phyloP scores from a whole-genome alignment of 92 coral and sea anemone genomes.

The Virgularia gustaviana region DNA sequence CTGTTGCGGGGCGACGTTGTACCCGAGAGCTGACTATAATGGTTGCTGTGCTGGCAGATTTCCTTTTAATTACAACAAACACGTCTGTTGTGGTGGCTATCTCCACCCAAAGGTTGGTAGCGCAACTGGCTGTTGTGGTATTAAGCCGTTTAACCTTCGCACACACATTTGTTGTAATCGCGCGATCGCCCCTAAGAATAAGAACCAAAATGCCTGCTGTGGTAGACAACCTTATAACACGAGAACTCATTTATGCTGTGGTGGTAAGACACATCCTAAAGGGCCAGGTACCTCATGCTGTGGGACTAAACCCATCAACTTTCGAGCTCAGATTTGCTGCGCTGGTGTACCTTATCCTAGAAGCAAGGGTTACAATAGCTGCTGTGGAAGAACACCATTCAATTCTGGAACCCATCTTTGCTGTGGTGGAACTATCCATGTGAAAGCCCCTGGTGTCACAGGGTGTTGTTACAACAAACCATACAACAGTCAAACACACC shows the following conservation, averaged over 20 bases:
- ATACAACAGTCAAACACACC: constrained; percentile 38
- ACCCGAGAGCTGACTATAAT: neutral
- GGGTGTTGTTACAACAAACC: constrained; percentile 42
- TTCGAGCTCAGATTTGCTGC: constrained; percentile 16
- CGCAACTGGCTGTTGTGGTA: constrained; percentile 36
- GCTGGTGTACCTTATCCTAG: constrained; percentile 12
- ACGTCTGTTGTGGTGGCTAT: neutral
- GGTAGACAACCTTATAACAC: constrained; percentile 15
- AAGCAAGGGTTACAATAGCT: constrained; percentile 16
- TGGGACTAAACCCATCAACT: constrained; percentile 25
- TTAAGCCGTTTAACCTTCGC: constrained; percentile 22
- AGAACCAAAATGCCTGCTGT: constrained; percentile 34
- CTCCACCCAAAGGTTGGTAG: neutral
- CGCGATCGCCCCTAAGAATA: constrained; percentile 9
- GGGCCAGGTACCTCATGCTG: constrained; percentile 25
- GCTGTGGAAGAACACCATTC: constrained; percentile 24
- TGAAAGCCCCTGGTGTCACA: neutral
- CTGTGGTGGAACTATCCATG: constrained; percentile 30
- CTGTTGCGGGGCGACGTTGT: neutral
- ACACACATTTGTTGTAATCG: constrained; percentile 40
- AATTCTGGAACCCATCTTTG: constrained; percentile 23
- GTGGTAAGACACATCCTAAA: constrained; percentile 3
- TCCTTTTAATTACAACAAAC: neutral
- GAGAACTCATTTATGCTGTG: constrained; percentile 45
- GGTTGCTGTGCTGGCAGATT: neutral